phyloP scores from a whole-genome alignment of 2,113 vertebrate genomes.

The Dipodomys ordii region DNA sequence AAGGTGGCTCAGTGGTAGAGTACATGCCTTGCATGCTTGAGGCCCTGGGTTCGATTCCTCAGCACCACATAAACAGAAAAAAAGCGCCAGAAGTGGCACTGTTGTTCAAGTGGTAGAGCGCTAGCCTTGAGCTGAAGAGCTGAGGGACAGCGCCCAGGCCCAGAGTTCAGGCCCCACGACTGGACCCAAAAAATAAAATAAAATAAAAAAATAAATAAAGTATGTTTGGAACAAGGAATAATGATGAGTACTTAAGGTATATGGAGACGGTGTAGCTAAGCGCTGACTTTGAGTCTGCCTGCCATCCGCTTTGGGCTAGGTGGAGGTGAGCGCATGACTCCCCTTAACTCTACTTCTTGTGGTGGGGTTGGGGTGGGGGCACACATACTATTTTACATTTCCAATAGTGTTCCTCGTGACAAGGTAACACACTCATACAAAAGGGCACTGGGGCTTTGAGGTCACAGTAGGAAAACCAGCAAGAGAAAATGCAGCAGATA shows the following conservation, averaged over 20 bases:
- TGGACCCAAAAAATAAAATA: no score
- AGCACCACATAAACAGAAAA: no score
- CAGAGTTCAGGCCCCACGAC: no score
- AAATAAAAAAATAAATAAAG: neutral
- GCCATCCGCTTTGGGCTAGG: neutral
- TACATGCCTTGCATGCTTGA: no score
- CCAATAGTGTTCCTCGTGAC: neutral
- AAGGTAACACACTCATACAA: neutral
- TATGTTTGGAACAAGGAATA: slow-evolving; percentile 34
- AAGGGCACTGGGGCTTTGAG: neutral
- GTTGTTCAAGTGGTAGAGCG: no score
- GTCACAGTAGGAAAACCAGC: neutral
- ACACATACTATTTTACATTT: neutral
- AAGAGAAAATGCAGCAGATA: neutral
- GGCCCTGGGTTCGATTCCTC: no score
- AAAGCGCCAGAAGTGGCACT: no score
- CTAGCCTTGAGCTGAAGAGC: no score
- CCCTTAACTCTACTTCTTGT: neutral
- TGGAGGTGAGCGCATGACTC: neutral
- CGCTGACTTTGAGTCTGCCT: neutral
- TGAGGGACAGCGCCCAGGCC: no score
- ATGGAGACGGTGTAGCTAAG: neutral
- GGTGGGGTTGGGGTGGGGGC: no score
- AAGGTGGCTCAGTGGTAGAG: no score
- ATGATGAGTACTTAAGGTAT: neutral